Conservation (phyloP, 2,113 vertebrate genomes). For the Loxodonta africana region DNA sequence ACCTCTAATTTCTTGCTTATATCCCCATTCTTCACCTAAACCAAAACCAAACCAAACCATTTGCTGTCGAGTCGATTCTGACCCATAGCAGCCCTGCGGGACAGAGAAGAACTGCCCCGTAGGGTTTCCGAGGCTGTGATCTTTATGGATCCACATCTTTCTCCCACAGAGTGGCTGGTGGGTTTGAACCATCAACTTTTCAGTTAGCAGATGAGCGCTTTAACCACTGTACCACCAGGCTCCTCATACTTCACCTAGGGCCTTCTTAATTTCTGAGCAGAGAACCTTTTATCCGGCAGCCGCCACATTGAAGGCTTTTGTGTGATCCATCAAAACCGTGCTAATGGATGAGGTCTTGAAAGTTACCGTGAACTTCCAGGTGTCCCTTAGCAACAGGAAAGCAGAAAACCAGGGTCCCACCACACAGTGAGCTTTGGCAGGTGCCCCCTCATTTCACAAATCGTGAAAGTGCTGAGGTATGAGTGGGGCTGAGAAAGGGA, state of each 20-base stretch:
- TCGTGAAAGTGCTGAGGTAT: not conserved
- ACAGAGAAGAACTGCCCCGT: not conserved
- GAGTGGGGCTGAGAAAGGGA: not conserved
- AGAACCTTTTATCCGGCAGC: not conserved
- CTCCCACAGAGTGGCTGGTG: not conserved
- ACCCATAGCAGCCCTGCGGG: not conserved
- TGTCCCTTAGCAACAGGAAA: too few relatives aligned
- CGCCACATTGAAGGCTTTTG: rapidly evolving
- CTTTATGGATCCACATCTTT: not conserved
- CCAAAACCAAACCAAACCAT: not conserved
- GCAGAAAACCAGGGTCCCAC: not conserved
- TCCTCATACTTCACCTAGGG: too few relatives aligned
- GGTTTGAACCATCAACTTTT: not conserved
- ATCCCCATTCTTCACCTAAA: not conserved
- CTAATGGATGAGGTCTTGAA: too few relatives aligned
- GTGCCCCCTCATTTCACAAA: too few relatives aligned
- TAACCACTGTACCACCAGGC: too few relatives aligned
- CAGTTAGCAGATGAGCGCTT: not conserved
- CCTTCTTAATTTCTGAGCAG: not conserved
- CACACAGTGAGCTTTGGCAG: rapidly evolving
- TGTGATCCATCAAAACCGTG: not conserved
- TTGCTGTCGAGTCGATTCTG: not conserved
- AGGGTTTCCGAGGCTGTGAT: not conserved
- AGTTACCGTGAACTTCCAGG: not conserved
- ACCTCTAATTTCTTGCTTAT: not conserved